Base-by-base conservation (phyloP, 1,140 invertebrate species). In the Hypothenemus hampei region DNA sequence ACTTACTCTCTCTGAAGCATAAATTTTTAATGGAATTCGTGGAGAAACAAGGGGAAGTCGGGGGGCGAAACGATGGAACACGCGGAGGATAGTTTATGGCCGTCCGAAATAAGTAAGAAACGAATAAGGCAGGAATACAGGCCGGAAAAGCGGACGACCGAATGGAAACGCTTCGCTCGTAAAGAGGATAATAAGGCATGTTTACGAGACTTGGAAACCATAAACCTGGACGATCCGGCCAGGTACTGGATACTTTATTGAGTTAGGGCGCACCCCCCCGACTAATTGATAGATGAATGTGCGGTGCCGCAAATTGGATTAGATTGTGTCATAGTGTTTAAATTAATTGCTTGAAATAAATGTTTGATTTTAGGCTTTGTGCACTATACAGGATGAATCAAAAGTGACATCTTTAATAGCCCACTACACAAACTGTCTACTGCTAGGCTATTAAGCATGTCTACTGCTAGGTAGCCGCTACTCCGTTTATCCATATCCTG, bases 151-250 rank as follows among this genome's bases (percentile, higher is more conserved):
- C 35, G 50, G 33, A 53, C 43, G 43, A 47, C 52, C 52, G 36
- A 54, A 45, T 45, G 40, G 40, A 54, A 54, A 54, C 21, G 40
- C 26, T 35, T 18, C 43, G 44, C 18, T 63, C 61, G 61, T 65
- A 65, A 65, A 63, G 60, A 56, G 55, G 63, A 61, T 63, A 63
- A 65, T 65, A 65, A 65, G 63, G 59, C 61, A 65, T 65, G 63
- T 65, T 65, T 65, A 65, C 63, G 61, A 63, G 61, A 65, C 63
- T 59, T 61, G 63, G 36, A 46, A 46, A 47, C 31, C 52, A 39
- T 37, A 47, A 55, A 49, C 43, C 44, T 24, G 52, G 22, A 24
- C 31, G 29, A 15, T 20, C 37, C 41, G 39, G 35, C 49, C 50
- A 44, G 39, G 50, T 53, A 53, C 26, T 20, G 26, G 40, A n/a